phyloP scores from a whole-genome alignment of 2,797 vertebrate genomes.

The Epinephelus coioides region DNA sequence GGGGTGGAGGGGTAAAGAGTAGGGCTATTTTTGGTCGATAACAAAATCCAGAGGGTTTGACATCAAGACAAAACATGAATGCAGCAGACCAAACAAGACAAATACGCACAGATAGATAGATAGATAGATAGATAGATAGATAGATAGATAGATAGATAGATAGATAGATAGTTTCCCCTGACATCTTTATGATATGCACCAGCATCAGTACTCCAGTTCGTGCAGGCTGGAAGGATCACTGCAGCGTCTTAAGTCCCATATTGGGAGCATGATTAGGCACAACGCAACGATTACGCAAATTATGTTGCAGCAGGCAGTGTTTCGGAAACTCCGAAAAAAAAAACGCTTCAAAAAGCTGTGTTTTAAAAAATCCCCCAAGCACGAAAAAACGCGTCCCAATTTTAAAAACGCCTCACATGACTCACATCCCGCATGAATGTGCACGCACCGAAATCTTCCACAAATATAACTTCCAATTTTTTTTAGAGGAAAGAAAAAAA shows the following conservation, averaged over 20 bases:
- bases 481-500: background rate
- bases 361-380: slow-evolving; percentile 6
- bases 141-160: slow-evolving; percentile 40
- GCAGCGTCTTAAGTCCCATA: slow-evolving; percentile 85
- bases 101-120: slow-evolving; percentile 51
- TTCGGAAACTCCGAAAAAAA: slow-evolving; percentile 70
- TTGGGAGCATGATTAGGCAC: slow-evolving; percentile 85
- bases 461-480: slow-evolving; percentile 28
- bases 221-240: slow-evolving; percentile 77
- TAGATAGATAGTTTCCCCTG: slow-evolving; percentile 44
- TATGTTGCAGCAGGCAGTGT: slow-evolving; percentile 79
- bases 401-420: slow-evolving; percentile 16
- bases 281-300: slow-evolving; percentile 87
- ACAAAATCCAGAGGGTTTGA: slow-evolving; percentile 79
- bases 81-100: slow-evolving; percentile 71
- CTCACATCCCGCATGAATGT: slow-evolving; percentile 9
- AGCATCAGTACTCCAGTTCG: slow-evolving; percentile 72
- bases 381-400: slow-evolving; percentile 48
- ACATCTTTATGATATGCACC: slow-evolving; percentile 58
- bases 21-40: slow-evolving; percentile 82
- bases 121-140: slow-evolving; percentile 56
- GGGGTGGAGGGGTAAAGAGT: slow-evolving; percentile 63
- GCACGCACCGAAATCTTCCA: slow-evolving; percentile 17
- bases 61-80: slow-evolving; percentile 78
- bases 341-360: slow-evolving; percentile 51